phyloP scores from a whole-genome alignment of 2,797 vertebrate genomes.

The Podargus strigoides region DNA sequence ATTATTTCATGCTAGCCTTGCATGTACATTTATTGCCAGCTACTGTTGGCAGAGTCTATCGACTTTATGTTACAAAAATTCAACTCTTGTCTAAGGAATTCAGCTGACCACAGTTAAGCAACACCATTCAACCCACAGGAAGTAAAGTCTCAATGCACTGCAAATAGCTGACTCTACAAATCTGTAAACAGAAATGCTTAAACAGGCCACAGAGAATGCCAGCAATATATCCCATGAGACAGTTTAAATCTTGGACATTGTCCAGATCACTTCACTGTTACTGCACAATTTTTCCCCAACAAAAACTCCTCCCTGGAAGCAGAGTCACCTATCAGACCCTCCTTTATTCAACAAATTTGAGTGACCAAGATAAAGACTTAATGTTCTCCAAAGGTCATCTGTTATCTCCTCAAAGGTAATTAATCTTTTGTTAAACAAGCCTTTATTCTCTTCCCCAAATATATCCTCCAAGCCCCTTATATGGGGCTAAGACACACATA shows the following conservation, averaged over 20 bases:
- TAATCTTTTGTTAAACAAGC: neutral
- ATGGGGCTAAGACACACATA: neutral
- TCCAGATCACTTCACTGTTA: slow-evolving; percentile 20
- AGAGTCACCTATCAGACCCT: neutral
- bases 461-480: neutral
- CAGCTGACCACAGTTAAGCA: slow-evolving; percentile 44
- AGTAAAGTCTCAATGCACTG: neutral
- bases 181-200: slow-evolving; percentile 47
- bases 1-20: neutral
- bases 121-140: slow-evolving; percentile 22
- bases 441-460: neutral
- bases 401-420: neutral
- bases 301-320: neutral
- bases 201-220: slow-evolving; percentile 20
- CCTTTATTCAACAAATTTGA: neutral
- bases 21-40: neutral
- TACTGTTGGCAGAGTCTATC: neutral
- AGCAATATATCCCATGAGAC: slow-evolving; percentile 2
- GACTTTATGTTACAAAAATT: slow-evolving; percentile 9
- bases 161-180: slow-evolving; percentile 42
- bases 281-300: neutral
- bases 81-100: slow-evolving; percentile 38
- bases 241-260: neutral
- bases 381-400: neutral
- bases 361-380: neutral